Evolutionary conservation across 1,140 invertebrate species (phyloP).

Genomic region (Odontomachus brunneus): DNA sequence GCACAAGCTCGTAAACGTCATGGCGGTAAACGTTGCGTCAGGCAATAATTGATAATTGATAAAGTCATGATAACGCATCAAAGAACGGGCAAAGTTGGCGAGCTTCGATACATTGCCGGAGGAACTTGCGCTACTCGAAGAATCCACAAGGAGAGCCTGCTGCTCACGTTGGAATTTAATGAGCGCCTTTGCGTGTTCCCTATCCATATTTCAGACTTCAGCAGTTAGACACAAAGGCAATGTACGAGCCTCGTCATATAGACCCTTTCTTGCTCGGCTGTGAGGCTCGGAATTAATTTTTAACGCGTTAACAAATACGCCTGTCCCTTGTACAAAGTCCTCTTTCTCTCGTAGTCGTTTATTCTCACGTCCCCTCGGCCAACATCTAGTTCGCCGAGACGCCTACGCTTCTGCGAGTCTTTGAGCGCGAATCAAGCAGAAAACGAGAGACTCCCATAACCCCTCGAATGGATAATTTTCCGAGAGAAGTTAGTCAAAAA

Average conservation of each 20-base stretch:
- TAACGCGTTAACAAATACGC: constrained; percentile 40
- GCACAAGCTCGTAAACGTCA: background rate
- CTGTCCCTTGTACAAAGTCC: too few species aligned
- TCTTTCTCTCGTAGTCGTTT: too few species aligned
- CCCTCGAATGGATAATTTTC: too few species aligned
- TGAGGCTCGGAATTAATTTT: constrained; percentile 13
- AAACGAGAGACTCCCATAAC: too few species aligned
- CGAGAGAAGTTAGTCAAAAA: too few species aligned
- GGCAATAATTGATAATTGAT: constrained; percentile 23
- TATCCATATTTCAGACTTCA: constrained; percentile 36
- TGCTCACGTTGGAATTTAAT: constrained; percentile 31
- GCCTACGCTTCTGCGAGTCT: too few species aligned
- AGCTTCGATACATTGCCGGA: background rate
- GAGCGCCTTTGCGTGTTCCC: constrained; percentile 14
- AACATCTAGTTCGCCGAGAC: too few species aligned
- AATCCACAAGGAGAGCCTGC: background rate
- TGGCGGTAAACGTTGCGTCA: constrained; percentile 20
- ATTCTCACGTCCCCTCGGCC: too few species aligned
- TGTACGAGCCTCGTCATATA: constrained; percentile 1
- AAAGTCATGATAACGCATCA: background rate
- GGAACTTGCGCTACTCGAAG: background rate
- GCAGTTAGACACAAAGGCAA: constrained; percentile 8
- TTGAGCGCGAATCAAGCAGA: too few species aligned
- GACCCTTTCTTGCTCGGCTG: background rate
- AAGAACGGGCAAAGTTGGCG: constrained; percentile 19